Base-by-base conservation (phyloP, 64 coral and sea anemone species). In the Hydrozoanthus tunicans region DNA sequence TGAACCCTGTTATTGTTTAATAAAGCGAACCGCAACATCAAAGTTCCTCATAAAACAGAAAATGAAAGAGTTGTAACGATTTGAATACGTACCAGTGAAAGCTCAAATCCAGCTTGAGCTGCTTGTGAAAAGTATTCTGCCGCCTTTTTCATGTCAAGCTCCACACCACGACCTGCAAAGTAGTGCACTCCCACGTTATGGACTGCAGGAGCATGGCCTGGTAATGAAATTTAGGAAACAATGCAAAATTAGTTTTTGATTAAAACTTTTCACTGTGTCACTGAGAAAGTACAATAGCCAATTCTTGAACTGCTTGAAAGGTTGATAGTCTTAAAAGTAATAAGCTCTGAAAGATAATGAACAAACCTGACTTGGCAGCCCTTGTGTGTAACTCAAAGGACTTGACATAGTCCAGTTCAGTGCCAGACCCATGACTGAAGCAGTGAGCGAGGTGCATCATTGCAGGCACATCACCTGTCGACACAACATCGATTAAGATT, bases 111-210 rank as follows among this genome's bases (percentile, higher is more conserved):
- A 15, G 64, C 63, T 15, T 93, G 51, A 14, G 97, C 97, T 56
- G 97, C 91, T 64, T 84, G 23, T 59, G 93, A 24, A 86, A 99
- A 99, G 80, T 85, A 99, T 14, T 99, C 86, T 53, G 97, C 97
- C 53, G 97, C 92, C 62, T 94, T 95, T 14, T 86, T 77, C 88
- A 99, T 94, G 59, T 99, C 90, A 20, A 94, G 59, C 43, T 93
- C 83, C 14, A 99, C 94, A 23, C 97, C 97, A 53, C 86, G 78
- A 3, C 97, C 97, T 25, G 94, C 90, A 89, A 99, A 99, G 70
- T 96, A 99, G n/a, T 99, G 94, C 6, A 95, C 92, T 58, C 94
- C 97, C 24, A 93, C 9, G 15, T 99, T 99, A 73, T 99, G 95
- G 78, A 95, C 82, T 7, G 94, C 97, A 80, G 92, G 90, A 4